Evolutionary conservation across 1,140 invertebrate genomes (phyloP).

Genomic region (Berghia stephanieae): DNA sequence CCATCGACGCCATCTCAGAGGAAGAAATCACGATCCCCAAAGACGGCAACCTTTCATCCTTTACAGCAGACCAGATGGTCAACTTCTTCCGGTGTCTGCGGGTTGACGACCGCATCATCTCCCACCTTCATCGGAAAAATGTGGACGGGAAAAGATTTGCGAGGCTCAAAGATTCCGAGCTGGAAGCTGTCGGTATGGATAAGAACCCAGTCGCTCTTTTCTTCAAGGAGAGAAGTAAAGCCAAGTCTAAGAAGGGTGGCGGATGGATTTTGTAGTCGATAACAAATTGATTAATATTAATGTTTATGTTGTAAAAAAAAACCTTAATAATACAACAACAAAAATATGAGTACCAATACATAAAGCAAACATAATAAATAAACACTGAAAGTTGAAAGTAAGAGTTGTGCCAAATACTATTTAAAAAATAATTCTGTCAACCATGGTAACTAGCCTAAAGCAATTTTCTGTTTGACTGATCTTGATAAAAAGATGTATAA

Average conservation of each 20-base stretch:
- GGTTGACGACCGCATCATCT: conserved; percentile 42
- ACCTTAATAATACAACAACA: too few relatives aligned
- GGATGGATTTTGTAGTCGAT: too few relatives aligned
- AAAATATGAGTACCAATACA: too few relatives aligned
- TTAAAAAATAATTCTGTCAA: too few relatives aligned
- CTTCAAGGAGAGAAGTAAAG: conserved; percentile 41
- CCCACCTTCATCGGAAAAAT: conserved; percentile 41
- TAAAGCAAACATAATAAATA: too few relatives aligned
- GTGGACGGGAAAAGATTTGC: conserved; percentile 47
- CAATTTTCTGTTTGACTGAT: too few relatives aligned
- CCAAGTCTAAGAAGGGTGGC: background rate
- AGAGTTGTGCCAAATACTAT: too few relatives aligned
- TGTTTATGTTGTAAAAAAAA: too few relatives aligned
- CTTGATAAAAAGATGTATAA: too few relatives aligned
- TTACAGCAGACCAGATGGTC: conserved; percentile 44
- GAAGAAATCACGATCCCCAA: conserved; percentile 82
- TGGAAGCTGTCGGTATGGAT: conserved; percentile 42
- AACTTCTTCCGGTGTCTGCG: conserved; percentile 43
- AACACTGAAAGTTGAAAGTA: too few relatives aligned
- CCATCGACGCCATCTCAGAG: conserved; percentile 39
- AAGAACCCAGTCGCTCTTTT: conserved; percentile 46
- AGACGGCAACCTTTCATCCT: conserved; percentile 43
- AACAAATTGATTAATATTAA: too few relatives aligned
- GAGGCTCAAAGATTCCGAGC: conserved; percentile 47
- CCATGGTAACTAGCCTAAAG: too few relatives aligned